Evolutionary conservation across 2,113 vertebrate genomes (phyloP), one percentile per base, ranked within the genome.

Genomic region (Corapipo altera): DNA sequence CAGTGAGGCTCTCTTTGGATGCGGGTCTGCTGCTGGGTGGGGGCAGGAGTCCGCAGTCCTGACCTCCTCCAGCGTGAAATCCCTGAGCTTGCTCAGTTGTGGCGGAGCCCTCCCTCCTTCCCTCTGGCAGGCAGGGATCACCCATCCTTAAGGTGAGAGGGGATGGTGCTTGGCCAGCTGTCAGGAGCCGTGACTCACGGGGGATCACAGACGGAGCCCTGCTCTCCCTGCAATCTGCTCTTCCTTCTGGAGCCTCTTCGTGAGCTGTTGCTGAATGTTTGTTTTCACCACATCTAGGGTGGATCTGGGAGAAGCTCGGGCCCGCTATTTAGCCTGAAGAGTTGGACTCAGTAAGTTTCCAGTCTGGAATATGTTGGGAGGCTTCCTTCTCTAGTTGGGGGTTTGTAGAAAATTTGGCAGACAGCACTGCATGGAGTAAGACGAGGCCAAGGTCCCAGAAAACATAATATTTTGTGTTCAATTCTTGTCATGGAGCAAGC

Each of bases 131-230:
- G 32, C 72, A 43, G 35, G 85, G 76, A 91, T 94, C 78, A 57
- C 83, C 65, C 69, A 10, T 41, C 64, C 62, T 52, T 58, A 96
- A 96, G 93, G 87, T 94, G 82, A 95, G 77, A 95, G 84, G 77
- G 62, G 72, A 87, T 48, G 35, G 91, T 84, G 37, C 76, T 90
- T 78, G 84, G 84, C 94, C 39, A 43, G 77, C 58, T 4, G 11
- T 85, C 88, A 85, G 77, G 59, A 91, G 70, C 69, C 0, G 1
- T 96, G 96, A 96, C 73, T 97, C 94, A 91, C 64, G 27, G 67
- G 59, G 88, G 41, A 85, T 90, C 43, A 15, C 62, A 87, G 91
- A 71, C 58, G 0, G 89, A 89, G 85, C 44, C 61, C 24, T 1
- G 61, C 84, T 93, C 75, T 93, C 75, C 74, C 51, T 55, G 89